Evolutionary conservation across 2,888 invertebrate genomes (phyloP).

Genomic region (Parelbella ahira): DNA sequence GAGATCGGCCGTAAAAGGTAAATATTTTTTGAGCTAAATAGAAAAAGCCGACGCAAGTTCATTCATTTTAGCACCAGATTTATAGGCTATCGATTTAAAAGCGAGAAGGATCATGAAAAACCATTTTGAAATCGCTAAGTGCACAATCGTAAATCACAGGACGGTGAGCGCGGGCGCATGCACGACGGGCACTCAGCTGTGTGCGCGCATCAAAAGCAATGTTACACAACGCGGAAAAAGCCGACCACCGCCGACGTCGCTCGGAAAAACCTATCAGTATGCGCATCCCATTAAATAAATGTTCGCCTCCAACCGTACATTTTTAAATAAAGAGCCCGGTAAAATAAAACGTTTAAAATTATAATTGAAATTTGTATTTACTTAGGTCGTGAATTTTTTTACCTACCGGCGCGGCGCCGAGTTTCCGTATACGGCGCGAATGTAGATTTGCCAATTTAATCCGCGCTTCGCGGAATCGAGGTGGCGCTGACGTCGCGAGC

Average conservation of each 20-base stretch:
- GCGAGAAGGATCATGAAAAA: conserved; percentile 65
- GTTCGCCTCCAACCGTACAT: conserved; percentile 47
- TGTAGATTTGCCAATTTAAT: conserved; percentile 73
- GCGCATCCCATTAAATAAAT: conserved; percentile 70
- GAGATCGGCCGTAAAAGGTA: conserved; percentile 8
- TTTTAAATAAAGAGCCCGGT: conserved; percentile 65
- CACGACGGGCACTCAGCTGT: conserved; percentile 35
- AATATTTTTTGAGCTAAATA: conserved; percentile 23
- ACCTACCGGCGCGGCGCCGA: conserved; percentile 60
- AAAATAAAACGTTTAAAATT: conserved; percentile 69
- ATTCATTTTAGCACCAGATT: conserved; percentile 76
- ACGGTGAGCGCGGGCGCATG: conserved; percentile 42
- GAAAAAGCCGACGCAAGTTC: conserved; percentile 59
- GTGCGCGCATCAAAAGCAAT: conserved; percentile 59
- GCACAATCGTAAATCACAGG: conserved; percentile 66
- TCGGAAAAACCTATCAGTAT: conserved; percentile 72
- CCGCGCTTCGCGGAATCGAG: conserved; percentile 56
- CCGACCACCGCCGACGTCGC: conserved; percentile 61
- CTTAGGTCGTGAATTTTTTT: conserved; percentile 62
- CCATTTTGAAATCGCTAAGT: conserved; percentile 60
- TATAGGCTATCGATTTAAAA: conserved; percentile 61
- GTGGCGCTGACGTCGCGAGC: conserved; percentile 41
- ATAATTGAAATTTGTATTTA: conserved; percentile 78
- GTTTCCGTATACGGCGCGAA: conserved; percentile 58
- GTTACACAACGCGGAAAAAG: conserved; percentile 68